Conservation (phyloP, 2,797 vertebrate species). For the Falco naumanni region DNA sequence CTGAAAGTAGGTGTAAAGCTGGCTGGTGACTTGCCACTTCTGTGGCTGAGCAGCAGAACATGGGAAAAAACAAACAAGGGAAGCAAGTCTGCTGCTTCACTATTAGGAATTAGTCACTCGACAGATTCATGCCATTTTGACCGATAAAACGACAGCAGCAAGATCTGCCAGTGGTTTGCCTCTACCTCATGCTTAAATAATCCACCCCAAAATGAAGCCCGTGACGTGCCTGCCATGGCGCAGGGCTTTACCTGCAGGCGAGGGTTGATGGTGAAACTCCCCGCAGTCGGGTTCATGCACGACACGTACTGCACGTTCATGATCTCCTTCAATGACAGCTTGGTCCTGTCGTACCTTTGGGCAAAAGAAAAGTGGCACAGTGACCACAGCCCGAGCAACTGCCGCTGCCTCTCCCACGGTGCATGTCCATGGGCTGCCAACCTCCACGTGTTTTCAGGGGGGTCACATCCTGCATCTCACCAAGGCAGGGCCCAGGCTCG, state of each 20-base stretch:
- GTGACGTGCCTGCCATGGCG: accelerated
- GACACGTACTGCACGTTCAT: slow-evolving; percentile 91
- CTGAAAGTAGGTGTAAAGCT: background rate
- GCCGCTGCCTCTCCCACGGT: accelerated
- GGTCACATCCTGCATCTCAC: background rate
- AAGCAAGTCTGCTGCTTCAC: background rate
- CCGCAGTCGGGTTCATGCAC: slow-evolving; percentile 95
- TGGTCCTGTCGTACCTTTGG: slow-evolving; percentile 92
- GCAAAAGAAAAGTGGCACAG: background rate
- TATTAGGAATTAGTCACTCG: background rate
- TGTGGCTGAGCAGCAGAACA: background rate
- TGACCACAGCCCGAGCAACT: background rate
- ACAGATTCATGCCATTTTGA: background rate
- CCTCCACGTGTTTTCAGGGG: no score
- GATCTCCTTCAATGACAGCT: slow-evolving; percentile 91
- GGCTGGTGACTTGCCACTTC: background rate
- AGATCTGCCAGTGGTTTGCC: background rate
- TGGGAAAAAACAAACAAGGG: background rate
- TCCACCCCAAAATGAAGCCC: background rate
- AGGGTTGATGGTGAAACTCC: slow-evolving; percentile 97
- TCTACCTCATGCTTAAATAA: background rate
- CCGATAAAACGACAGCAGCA: background rate
- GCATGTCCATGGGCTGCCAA: accelerated
- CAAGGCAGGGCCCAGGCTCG: background rate
- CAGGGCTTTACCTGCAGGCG: slow-evolving; percentile 87